Base-by-base conservation (phyloP, 2,888 invertebrate genomes). In the Tetranychus truncatus region DNA sequence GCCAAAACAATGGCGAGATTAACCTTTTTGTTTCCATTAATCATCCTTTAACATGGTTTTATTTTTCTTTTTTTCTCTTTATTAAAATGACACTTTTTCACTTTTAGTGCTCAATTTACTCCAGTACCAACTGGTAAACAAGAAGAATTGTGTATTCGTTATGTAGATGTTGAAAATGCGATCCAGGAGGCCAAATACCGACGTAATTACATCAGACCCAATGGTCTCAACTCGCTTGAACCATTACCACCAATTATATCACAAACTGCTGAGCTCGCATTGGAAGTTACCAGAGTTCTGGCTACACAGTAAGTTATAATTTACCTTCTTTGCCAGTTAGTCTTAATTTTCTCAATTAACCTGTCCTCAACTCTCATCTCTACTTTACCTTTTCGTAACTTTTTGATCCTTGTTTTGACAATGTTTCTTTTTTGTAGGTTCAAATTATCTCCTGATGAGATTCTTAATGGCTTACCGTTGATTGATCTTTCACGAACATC, bases 161-260 rank as follows among this genome's bases (percentile, higher is more conserved):
- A 78, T 73, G 24, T 44, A 18, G 78, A 77, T 45, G 76, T 78
- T 11, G 74, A 78, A 71, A 18, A 21, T 9, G 78, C 77, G 11
- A 71, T 77, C 18, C 67, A 66, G 8, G 46, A 76, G 55, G 76
- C 78, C 7, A 78, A 77, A 71, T 45, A 55, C 18, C 44, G 21
- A 69, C n/a, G 55, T 7, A 66, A 73, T 24, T 76, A 75, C 74
- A 72, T 65, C 21, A 20, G 74, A 18, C 75, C 76, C 5, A 72
- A 72, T 34, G 46, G 71, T 7, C 67, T 78, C 69, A 75, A 78
- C 71, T 75, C 71, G 46, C 81, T 89, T 91, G 78, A 99, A 97
- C 83, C 92, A 88, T 86, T 97, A 96, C 85, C 95, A 96, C 85
- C 89, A 89, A 81, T 89, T 91, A 75, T 86, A 96, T 73, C 97